phyloP scores from a whole-genome alignment of 1,140 invertebrate species.

The Platyura marginata region DNA sequence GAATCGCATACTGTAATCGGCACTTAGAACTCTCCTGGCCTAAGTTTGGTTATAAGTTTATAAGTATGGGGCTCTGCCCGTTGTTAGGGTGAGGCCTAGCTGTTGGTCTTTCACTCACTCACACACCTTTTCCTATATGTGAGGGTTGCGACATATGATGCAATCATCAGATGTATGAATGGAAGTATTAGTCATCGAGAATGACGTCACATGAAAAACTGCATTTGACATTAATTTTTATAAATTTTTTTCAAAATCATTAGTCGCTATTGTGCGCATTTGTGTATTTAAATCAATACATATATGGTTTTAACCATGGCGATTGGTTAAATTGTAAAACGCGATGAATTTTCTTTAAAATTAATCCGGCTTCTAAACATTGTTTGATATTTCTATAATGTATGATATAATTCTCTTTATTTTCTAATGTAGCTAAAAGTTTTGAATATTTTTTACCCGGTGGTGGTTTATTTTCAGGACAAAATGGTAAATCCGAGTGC shows the following conservation, averaged over 20 bases:
- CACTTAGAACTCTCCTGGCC: too few relatives aligned
- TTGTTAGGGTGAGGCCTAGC: too few relatives aligned
- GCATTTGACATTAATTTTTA: constrained; percentile 27
- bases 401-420: constrained; percentile 22
- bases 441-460: constrained; percentile 1
- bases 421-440: neutral
- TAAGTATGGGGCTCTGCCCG: too few relatives aligned
- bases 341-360: constrained; percentile 21
- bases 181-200: too few relatives aligned
- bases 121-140: too few relatives aligned
- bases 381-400: constrained; percentile 23
- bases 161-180: too few relatives aligned
- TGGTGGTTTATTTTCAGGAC: constrained; percentile 12
- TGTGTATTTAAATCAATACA: constrained; percentile 26
- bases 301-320: constrained; percentile 22
- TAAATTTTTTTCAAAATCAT: constrained; percentile 25
- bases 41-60: too few relatives aligned
- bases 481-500: constrained; percentile 24
- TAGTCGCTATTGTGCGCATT: constrained; percentile 13
- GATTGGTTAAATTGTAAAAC: constrained; percentile 22
- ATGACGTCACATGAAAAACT: constrained; percentile 27
- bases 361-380: constrained; percentile 16
- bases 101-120: too few relatives aligned
- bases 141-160: too few relatives aligned
- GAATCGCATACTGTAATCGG: too few relatives aligned